Conservation (phyloP, 1,140 invertebrate genomes). For the Sipha flava region DNA sequence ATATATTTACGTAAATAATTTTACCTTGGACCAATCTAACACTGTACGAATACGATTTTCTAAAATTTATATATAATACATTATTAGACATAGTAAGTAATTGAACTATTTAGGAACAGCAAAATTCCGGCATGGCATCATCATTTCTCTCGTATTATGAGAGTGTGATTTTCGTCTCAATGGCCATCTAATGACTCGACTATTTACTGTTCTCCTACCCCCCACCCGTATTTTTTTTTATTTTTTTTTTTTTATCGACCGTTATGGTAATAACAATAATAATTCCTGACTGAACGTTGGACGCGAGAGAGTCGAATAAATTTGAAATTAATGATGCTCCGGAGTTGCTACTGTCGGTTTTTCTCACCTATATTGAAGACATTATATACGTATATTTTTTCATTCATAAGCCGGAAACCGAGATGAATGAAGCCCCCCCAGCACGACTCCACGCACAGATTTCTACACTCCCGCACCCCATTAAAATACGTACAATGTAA, state of each 20-base stretch:
- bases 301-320: conserved; percentile 23
- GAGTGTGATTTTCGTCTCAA: conserved; percentile 25
- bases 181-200: conserved; percentile 28
- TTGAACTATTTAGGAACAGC: not conserved
- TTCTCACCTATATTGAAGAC: conserved; percentile 31
- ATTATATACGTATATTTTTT: not conserved
- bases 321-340: conserved; percentile 29
- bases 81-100: no score
- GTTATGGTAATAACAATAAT: conserved; percentile 25
- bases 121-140: not conserved
- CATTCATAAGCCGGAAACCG: conserved; percentile 32
- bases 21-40: no score
- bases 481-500: conserved; percentile 27
- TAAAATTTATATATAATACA: no score
- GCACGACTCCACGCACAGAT: conserved; percentile 23
- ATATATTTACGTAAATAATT: no score
- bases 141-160: not conserved
- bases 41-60: no score
- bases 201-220: not conserved
- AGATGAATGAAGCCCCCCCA: conserved; percentile 27
- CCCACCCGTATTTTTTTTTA: not conserved
- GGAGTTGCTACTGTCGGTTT: conserved; percentile 26
- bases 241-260: conserved; percentile 18
- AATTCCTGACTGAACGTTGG: not conserved
- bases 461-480: conserved; percentile 14